Evolutionary conservation across 2,113 vertebrate genomes (phyloP), one percentile per base, ranked within the genome.

Genomic region (Catharus fuscescens): DNA sequence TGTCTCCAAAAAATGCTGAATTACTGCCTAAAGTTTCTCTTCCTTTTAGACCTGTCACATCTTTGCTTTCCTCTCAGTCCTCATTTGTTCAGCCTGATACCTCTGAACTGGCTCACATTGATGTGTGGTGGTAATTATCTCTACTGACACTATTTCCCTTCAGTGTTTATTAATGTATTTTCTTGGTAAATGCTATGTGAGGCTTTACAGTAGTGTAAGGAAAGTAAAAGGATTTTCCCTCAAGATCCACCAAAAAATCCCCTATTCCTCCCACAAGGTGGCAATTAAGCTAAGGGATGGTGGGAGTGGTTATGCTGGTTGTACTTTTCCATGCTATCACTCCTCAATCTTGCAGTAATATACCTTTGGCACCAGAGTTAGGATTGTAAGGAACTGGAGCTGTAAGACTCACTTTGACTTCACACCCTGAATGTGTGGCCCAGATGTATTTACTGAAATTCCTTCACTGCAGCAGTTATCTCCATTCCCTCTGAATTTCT

Each of bases 161-260:
- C 36, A 53, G 0, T 28, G 6, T 29, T 67, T 69, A 54, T 57
- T 86, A 76, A 61, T 69, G 34, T n/a, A 6, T 32, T 45, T 65
- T 80, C 28, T 65, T 83, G 31, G 42, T 54, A 73, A 83, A 38
- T 17, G 5, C 50, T 86, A 38, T 52, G 56, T 81, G 44, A 85
- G 56, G 21, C 38, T 76, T 94, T 78, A 78, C 12, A 53, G 24
- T 32, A 59, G 8, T 26, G 19, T 65, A n/a, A 85, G 24, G 38
- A 73, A 80, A 71, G 11, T 21, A 72, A 23, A 59, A 61, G 21
- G 2, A 2, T 19, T 78, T 89, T 91, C 10, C 67, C 36, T 25
- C 47, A 70, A 31, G 21, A 64, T 24, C 2, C 72, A 38, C 5
- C 11, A 19, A 73, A 50, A 34, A 32, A 31, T 7, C 0, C 0